Conservation (phyloP, 2,113 vertebrate genomes). For the Pluvialis apricaria region DNA sequence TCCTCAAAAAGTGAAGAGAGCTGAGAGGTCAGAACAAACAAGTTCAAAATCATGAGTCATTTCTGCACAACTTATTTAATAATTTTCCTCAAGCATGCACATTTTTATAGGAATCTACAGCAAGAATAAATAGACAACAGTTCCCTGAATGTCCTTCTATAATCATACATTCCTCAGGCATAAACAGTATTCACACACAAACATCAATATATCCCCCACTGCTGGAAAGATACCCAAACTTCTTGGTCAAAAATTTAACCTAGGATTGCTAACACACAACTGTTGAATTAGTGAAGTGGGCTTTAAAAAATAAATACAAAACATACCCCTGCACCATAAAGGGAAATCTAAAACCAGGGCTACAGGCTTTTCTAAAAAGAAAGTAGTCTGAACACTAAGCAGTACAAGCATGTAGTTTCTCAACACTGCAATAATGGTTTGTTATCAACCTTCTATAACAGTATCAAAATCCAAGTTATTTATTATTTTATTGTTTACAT, state of each 20-base stretch:
- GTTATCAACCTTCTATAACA: background rate
- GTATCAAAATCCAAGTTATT: background rate
- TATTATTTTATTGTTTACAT: background rate
- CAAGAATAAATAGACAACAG: background rate
- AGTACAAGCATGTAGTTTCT: background rate
- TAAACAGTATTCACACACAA: background rate
- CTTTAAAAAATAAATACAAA: slow-evolving; percentile 6
- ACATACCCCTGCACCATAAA: background rate
- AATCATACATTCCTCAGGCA: background rate
- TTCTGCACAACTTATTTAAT: background rate
- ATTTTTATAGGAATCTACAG: background rate
- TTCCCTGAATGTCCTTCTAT: background rate
- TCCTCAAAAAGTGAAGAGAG: background rate
- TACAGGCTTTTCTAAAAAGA: background rate
- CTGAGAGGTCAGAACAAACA: background rate
- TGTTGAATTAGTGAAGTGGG: background rate
- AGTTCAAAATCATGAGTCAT: background rate
- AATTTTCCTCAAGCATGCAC: background rate
- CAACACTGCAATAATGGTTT: background rate
- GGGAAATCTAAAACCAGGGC: background rate
- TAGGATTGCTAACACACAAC: background rate
- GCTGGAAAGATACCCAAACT: background rate
- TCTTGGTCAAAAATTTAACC: background rate
- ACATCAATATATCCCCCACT: background rate
- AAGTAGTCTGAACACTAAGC: background rate